These are phyloP conservation scores for Chaenodraco wilsoni DNA, from an alignment of 2,797 vertebrate species.

Conservation along the genomic window DNA sequence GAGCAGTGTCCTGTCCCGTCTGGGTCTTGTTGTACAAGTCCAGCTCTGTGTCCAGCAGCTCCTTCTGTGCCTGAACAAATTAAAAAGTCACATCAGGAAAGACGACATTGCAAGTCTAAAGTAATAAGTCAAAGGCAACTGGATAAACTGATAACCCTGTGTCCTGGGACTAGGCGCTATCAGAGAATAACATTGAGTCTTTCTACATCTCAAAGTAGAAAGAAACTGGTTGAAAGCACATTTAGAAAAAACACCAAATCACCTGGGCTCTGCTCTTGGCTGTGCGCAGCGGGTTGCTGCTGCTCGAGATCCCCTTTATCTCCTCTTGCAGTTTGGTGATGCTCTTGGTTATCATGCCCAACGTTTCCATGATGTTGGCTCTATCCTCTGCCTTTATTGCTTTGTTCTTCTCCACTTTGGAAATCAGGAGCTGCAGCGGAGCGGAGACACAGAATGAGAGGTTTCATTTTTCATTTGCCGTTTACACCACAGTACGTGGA, in stretches of 20 bases:
- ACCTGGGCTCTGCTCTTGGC: conserved; percentile 95
- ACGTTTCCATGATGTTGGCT: conserved; percentile 94
- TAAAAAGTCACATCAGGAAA: conserved; percentile 12
- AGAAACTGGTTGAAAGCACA: no score
- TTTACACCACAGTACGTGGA: background rate
- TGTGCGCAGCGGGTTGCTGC: conserved; percentile 78
- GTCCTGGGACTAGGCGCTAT: background rate
- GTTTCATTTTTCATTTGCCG: background rate
- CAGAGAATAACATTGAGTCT: background rate
- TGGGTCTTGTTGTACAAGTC: conserved; percentile 97
- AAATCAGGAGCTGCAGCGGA: conserved; percentile 90
- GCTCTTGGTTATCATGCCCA: conserved; percentile 90
- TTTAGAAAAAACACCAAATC: conserved; percentile 22
- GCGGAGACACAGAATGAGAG: background rate
- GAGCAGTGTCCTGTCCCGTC: conserved; percentile 94
- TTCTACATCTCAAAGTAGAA: no score
- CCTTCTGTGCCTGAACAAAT: conserved; percentile 92
- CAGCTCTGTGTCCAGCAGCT: conserved; percentile 94
- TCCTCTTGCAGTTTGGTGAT: conserved; percentile 98
- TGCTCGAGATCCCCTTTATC: conserved; percentile 89
- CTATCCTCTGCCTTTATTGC: conserved; percentile 94
- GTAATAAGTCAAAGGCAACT: background rate
- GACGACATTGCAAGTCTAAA: background rate
- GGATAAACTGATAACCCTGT: background rate
- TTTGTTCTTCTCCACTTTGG: conserved; percentile 97